These are phyloP conservation scores for Enteromius argenteus DNA, from an alignment of 2,797 vertebrate species.

Conservation along the genomic window DNA sequence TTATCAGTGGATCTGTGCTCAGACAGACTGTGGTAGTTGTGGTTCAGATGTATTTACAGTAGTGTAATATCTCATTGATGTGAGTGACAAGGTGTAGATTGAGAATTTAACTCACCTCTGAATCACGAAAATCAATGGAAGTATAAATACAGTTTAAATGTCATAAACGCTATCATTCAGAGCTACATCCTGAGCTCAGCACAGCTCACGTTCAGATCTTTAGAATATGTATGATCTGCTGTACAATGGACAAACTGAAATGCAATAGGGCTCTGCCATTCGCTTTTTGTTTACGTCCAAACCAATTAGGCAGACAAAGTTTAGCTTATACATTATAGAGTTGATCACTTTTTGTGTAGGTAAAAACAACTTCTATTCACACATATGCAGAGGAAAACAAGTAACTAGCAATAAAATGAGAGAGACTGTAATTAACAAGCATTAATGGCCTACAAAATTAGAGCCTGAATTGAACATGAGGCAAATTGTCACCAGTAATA, in stretches of 20 bases:
- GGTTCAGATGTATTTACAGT: constrained; percentile 46
- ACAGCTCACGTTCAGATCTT: neutral
- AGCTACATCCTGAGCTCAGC: constrained; percentile 11
- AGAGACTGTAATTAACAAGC: constrained; percentile 41
- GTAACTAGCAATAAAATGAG: neutral
- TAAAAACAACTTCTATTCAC: neutral
- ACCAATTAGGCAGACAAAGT: constrained; percentile 14
- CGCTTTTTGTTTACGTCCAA: constrained; percentile 38
- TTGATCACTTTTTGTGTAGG: constrained; percentile 20
- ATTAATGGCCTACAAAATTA: constrained; percentile 42
- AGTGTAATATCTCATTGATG: constrained; percentile 41
- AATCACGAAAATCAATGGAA: constrained; percentile 22
- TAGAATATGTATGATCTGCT: neutral
- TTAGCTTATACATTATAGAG: constrained; percentile 26
- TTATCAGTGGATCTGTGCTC: constrained; percentile 40
- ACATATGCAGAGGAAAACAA: neutral
- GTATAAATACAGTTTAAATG: constrained; percentile 28
- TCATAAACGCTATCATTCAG: constrained; percentile 4
- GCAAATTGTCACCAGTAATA: constrained; percentile 59
- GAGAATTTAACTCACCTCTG: constrained; percentile 22
- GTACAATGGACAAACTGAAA: constrained; percentile 1
- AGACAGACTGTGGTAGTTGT: constrained; percentile 36
- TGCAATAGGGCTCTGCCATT: constrained; percentile 38
- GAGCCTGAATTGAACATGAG: constrained; percentile 50
- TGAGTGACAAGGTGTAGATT: constrained; percentile 34